Percentiles rank a stretch among this genome's conserved stretches.
Evolutionary conservation across 1,140 invertebrate species (phyloP).

Genomic region (Pygmarrhopalites habei): DNA sequence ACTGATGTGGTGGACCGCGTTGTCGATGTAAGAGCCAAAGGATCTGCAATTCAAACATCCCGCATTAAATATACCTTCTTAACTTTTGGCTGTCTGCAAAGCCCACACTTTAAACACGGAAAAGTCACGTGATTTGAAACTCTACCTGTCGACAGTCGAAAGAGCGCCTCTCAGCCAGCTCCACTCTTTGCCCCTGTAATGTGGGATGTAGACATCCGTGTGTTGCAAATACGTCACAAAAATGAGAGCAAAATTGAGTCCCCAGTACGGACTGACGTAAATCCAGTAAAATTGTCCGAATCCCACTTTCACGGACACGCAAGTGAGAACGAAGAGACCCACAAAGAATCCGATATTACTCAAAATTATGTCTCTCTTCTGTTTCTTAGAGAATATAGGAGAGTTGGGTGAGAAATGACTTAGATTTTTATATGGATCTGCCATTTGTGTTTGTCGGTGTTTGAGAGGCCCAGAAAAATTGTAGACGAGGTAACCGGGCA

Average conservation of each 20-base stretch:
- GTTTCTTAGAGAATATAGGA: neutral
- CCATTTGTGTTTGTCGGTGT: neutral
- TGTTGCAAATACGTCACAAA: slow-evolving; percentile 5
- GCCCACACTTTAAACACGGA: too few species aligned
- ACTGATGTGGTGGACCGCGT: slow-evolving; percentile 2
- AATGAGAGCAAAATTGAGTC: neutral
- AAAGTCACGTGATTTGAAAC: too few species aligned
- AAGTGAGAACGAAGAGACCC: neutral
- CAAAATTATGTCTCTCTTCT: neutral
- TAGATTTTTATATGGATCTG: too few species aligned
- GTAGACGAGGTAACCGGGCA: slow-evolving; percentile 6
- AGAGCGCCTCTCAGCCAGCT: slow-evolving; percentile 5
- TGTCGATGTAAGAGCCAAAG: neutral
- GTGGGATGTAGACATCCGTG: slow-evolving; percentile 4
- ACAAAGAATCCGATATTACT: neutral
- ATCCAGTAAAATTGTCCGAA: neutral
- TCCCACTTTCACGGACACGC: neutral
- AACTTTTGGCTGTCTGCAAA: too few species aligned
- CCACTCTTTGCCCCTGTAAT: slow-evolving; percentile 1
- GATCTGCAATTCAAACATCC: too few species aligned
- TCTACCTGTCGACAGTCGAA: slow-evolving; percentile 1
- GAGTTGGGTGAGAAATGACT: slow-evolving; percentile 1
- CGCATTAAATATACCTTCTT: too few species aligned
- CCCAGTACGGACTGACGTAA: slow-evolving; percentile 1
- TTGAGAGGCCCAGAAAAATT: neutral